phyloP scores from a whole-genome alignment of 1,140 invertebrate species.

The Platyura marginata region DNA sequence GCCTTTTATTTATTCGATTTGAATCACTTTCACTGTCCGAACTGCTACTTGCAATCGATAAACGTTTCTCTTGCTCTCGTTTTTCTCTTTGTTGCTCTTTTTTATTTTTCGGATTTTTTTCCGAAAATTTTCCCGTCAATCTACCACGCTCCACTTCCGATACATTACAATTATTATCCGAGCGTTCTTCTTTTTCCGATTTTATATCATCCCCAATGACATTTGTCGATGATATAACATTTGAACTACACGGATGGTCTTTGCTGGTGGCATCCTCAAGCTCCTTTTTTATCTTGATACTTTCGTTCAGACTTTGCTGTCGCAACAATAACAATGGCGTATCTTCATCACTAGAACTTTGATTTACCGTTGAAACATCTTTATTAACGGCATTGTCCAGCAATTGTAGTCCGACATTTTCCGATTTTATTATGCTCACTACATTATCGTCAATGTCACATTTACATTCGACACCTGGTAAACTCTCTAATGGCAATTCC shows the following conservation, averaged over 20 bases:
- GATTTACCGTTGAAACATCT: conserved; percentile 9
- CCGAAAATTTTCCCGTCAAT: not conserved
- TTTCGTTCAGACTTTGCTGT: conserved; percentile 4
- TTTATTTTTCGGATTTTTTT: conserved; percentile 1
- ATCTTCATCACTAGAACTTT: conserved; percentile 30
- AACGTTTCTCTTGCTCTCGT: conserved; percentile 16
- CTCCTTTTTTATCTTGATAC: not conserved
- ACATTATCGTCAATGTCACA: conserved; percentile 5
- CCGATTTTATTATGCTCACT: conserved; percentile 8
- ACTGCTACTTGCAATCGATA: conserved; percentile 16
- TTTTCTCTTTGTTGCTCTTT: conserved; percentile 14
- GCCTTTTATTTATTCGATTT: conserved; percentile 13
- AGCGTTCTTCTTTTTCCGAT: too few species aligned
- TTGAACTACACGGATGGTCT: too few species aligned
- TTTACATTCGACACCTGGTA: not conserved
- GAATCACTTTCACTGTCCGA: conserved; percentile 20
- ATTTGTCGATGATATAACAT: too few species aligned
- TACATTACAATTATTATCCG: not conserved
- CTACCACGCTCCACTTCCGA: not conserved
- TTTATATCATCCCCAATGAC: too few species aligned
- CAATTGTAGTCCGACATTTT: not conserved
- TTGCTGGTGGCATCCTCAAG: too few species aligned
- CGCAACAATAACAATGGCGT: conserved; percentile 19
- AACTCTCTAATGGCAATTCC: not conserved
- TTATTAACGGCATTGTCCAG: not conserved